Evolutionary conservation across 2,888 invertebrate genomes (phyloP), one percentile per base, ranked within the genome.

Genomic region (Macropis europaea): DNA sequence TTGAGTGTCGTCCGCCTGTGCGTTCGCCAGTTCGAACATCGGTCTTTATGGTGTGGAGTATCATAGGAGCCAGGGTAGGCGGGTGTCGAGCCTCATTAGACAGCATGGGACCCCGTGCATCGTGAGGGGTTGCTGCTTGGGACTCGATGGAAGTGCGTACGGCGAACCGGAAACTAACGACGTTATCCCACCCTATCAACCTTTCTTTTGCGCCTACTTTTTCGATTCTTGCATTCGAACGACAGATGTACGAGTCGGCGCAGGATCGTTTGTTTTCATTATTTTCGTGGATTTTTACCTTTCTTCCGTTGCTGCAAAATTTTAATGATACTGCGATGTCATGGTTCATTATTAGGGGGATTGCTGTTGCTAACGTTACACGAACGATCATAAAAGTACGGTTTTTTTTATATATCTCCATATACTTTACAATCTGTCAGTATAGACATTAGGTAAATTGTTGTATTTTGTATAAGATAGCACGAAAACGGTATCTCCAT

Each of bases 81-180:
- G 72, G 70, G 82, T 82, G 86, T 87, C 84, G 82, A 84, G 87
- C 81, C 84, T 87, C 87, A 87, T 86, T 87, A 87, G 85, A 86
- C 84, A 82, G 73, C 79, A 77, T 76, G 79, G 78, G 80, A 82
- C 78, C 79, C 77, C 78, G 73, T 82, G 75, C 72, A 73, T 76
- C 73, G 77, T 59, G 67, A 77, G 67, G 71, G 59, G 53, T 64
- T 32, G 66, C 61, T 52, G 66, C 72, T 48, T 77, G 76, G 78
- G 73, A 73, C 68, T 72, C 68, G 72, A 67, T 76, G 66, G 74
- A 76, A 75, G 76, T 73, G 74, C 76, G 72, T 70, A 84, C 77
- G 73, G 64, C 74, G 76, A 78, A 79, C 83, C 76, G 84, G 79
- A 79, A 84, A 83, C 79, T 83, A 83, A 83, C 80, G 74, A 82